Base-by-base conservation (phyloP, 2,888 invertebrate species). In the Ceratothoa steindachneri region DNA sequence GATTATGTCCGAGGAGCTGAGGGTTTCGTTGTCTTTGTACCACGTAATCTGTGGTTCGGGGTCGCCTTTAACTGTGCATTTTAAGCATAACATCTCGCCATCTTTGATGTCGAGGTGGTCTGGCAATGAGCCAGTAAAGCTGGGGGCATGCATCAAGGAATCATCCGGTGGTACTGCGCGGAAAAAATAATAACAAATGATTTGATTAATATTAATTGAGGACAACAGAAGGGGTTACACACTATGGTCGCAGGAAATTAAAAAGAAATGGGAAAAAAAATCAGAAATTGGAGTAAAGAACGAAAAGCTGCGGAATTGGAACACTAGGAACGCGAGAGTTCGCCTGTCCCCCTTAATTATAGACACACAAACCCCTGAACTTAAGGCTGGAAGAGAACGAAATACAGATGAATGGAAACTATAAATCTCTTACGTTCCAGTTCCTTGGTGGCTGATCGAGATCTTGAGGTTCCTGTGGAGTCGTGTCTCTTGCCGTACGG, bases 381-480 rank as follows among this genome's bases (percentile, higher is more conserved):
- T n/a, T n/a, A n/a, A n/a, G n/a, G n/a, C n/a, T n/a, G n/a, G n/a
- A n/a, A n/a, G n/a, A n/a, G n/a, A n/a, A n/a, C n/a, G n/a, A n/a
- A n/a, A n/a, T n/a, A n/a, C n/a, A n/a, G n/a, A n/a, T n/a, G n/a
- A n/a, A n/a, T n/a, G n/a, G n/a, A n/a, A n/a, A n/a, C n/a, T n/a
- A n/a, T n/a, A n/a, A n/a, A n/a, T n/a, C n/a, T 92, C 86, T 76
- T 30, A 79, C 79, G 51, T 82, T 91, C 89, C 81, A 95, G 86
- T 86, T 95, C 95, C 86, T 94, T 94, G 1, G 95, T 95, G 31
- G 93, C 89, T 83, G 92, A 94, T 82, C 95, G 89, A 30, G 95
- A 95, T 84, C 95, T 87, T 1, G 93, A 92, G 73, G 93, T 90
- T 81, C 92, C 92, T 0, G 91, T 90, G 9, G 88, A 85, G 82